These are phyloP conservation scores for Malaclemys terrapin DNA, from an alignment of 2,113 vertebrate genomes.

Conservation along the genomic window DNA sequence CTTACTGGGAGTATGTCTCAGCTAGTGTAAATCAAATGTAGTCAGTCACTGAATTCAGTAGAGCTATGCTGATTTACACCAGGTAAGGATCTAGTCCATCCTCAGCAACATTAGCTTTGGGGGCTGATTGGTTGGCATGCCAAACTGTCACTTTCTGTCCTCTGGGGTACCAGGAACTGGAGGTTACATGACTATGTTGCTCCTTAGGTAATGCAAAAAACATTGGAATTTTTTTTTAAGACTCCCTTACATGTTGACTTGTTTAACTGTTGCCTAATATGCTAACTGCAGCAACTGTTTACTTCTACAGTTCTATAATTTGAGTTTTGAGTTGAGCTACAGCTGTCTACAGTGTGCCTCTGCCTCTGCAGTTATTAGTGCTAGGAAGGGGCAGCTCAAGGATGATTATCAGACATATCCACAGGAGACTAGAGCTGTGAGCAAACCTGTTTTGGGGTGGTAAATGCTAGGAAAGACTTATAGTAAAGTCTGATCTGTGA, in stretches of 20 bases:
- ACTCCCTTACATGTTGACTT: background rate
- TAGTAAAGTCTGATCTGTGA: background rate
- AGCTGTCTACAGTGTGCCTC: background rate
- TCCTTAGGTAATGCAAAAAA: background rate
- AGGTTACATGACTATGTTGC: background rate
- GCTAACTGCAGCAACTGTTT: background rate
- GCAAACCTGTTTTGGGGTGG: background rate
- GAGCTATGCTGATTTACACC: rapidly evolving
- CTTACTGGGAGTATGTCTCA: background rate
- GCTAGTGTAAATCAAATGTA: background rate
- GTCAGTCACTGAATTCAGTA: background rate
- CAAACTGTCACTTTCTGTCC: background rate
- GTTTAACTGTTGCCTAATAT: background rate
- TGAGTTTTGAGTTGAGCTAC: background rate
- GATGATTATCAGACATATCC: background rate
- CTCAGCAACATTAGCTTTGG: background rate
- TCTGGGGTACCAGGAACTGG: background rate
- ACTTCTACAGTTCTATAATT: background rate
- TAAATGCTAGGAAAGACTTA: background rate
- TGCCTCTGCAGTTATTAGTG: background rate
- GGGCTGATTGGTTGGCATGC: background rate
- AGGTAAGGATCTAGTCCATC: background rate
- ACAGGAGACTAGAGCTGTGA: background rate
- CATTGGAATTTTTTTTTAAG: background rate
- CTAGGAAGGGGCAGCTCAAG: background rate